phyloP scores from a whole-genome alignment of 2,113 vertebrate species.

The Loxodonta africana region DNA sequence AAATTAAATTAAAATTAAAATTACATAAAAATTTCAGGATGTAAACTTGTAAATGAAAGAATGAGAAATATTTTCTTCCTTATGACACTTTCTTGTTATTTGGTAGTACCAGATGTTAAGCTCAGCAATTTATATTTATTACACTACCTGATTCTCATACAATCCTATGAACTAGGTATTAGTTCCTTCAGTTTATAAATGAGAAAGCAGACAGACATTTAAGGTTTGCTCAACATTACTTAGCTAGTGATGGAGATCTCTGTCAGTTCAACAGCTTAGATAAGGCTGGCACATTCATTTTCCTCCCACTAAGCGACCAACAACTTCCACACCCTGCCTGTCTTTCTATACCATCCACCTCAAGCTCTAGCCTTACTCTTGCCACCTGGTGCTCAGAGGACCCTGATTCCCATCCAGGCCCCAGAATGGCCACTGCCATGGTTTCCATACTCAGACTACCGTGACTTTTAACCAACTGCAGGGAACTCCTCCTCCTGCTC shows the following conservation, averaged over 20 bases:
- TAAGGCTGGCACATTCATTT: background rate
- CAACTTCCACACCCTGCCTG: background rate
- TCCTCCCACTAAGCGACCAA: background rate
- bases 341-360: background rate
- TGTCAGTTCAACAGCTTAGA: background rate
- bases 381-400: background rate
- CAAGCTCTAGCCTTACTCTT: background rate
- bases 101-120: background rate
- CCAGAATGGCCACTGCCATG: too few relatives aligned
- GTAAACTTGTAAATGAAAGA: background rate
- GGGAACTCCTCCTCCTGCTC: background rate
- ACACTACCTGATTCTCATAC: background rate
- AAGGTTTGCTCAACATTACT: background rate
- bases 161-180: background rate
- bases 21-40: background rate
- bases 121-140: background rate
- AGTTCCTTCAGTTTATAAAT: background rate
- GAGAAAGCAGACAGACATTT: background rate
- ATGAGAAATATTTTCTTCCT: background rate
- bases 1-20: background rate
- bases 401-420: background rate
- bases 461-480: background rate
- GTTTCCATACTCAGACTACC: background rate
- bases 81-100: background rate
- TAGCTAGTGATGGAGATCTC: background rate